Base-by-base conservation (phyloP, 2,888 invertebrate genomes). In the Rambutsinella grinnellia region DNA sequence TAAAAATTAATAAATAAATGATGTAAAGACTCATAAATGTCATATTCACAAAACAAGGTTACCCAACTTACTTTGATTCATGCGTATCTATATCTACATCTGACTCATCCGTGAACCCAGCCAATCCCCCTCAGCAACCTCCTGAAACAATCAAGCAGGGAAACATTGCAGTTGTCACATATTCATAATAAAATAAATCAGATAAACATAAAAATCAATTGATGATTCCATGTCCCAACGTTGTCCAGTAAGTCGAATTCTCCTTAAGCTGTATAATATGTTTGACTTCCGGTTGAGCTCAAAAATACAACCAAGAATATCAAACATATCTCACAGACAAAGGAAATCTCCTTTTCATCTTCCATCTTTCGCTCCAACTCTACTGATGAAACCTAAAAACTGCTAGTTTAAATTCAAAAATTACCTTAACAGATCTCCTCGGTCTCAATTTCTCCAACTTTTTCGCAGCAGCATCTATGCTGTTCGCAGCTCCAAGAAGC, bases 271-370 rank as follows among this genome's bases (percentile, higher is more conserved):
- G 89, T 94, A 93, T 93, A 93, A 98, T 97, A 99, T 97, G 98
- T 97, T 95, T 96, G 96, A 96, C 94, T 96, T 95, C 94, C 92
- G 97, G 97, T 96, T 95, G 96, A 93, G 90, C 86, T 86, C 84
- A 88, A 85, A 87, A 49, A 57, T 90, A 95, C 96, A 97, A 99
- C 98, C 99, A 99, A 99, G 98, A 98, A 98, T 99, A 99, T 97
- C 98, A 99, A 99, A 99, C 99, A 99, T 99, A 99, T 99, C 98
- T 97, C 88, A 93, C 91, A 89, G 93, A 83, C 83, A 84, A 72
- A 51, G 23, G 44, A 56, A 19, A 19, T 57, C 26, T 17, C 56
- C 23, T 56, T 24, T 23, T 47, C 26, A 15, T 10, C 26, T 44
- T 1, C 24, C 19, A 24, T 23, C 17, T 27, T 19, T 19, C 13